phyloP scores from a whole-genome alignment of 2,888 invertebrate genomes.

The Electrophaes corylata region DNA sequence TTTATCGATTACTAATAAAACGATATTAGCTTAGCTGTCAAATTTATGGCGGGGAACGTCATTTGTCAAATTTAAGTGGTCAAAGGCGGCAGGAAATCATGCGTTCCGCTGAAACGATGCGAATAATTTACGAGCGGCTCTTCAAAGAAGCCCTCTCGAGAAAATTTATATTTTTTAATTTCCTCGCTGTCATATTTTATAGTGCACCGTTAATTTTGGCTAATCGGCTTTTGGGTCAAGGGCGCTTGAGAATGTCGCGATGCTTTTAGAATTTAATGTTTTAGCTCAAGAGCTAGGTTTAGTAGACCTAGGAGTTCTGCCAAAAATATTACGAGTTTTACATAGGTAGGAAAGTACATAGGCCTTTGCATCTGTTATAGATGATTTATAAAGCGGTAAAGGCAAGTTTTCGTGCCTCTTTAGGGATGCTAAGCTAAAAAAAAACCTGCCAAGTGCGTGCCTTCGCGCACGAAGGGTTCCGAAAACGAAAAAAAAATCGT shows the following conservation, averaged over 20 bases:
- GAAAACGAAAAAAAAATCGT: no score
- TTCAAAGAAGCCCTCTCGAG: constrained; percentile 50
- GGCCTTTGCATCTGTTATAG: no score
- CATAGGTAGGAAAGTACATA: no score
- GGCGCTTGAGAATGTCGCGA: constrained; percentile 14
- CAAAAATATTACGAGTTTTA: no score
- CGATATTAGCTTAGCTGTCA: constrained; percentile 35
- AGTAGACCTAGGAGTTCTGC: not conserved
- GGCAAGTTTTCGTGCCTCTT: no score
- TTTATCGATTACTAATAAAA: constrained; percentile 50
- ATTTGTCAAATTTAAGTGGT: constrained; percentile 55
- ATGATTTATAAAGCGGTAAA: no score
- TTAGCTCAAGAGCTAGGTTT: not conserved
- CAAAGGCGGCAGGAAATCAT: constrained; percentile 37
- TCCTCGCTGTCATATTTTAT: constrained; percentile 43
- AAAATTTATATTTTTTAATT: constrained; percentile 50
- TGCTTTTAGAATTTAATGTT: constrained; percentile 25
- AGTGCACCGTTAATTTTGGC: constrained; percentile 43
- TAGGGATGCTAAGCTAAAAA: no score
- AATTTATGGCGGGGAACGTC: constrained; percentile 38
- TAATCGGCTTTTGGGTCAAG: constrained; percentile 42
- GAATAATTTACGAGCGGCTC: constrained; percentile 46
- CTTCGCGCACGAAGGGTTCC: no score
- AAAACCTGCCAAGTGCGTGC: no score
- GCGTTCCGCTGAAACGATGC: constrained; percentile 42